Percentiles rank a stretch among this genome's conserved stretches.
These are phyloP conservation scores for Manis pentadactyla DNA, from an alignment of 2,797 vertebrate species.

Conservation along the genomic window DNA sequence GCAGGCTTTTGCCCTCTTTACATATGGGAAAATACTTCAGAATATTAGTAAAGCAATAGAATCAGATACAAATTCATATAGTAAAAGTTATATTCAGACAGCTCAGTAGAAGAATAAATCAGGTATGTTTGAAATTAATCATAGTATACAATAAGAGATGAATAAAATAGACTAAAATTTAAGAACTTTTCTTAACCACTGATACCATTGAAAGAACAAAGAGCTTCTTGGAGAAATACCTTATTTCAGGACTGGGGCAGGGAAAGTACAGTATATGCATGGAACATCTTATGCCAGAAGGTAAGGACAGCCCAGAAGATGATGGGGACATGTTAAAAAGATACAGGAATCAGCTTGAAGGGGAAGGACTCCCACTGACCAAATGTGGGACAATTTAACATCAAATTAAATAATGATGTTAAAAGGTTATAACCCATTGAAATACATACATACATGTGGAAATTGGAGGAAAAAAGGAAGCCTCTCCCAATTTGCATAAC, in stretches of 20 bases:
- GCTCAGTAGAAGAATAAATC: background rate
- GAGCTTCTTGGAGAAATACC: background rate
- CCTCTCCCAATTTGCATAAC: background rate
- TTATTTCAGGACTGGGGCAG: background rate
- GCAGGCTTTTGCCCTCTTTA: background rate
- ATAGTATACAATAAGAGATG: slow-evolving; percentile 15
- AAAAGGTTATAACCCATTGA: background rate
- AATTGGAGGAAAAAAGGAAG: background rate
- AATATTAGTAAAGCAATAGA: slow-evolving; percentile 18
- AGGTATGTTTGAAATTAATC: background rate
- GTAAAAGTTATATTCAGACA: background rate
- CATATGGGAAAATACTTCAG: background rate
- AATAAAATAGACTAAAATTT: slow-evolving; percentile 11
- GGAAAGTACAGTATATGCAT: background rate
- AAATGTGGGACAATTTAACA: background rate
- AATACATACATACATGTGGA: background rate
- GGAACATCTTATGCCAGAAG: background rate
- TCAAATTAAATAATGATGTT: background rate
- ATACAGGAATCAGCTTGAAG: background rate
- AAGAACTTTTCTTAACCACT: background rate
- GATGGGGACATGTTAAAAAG: background rate
- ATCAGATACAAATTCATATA: background rate
- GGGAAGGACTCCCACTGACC: background rate
- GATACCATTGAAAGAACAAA: background rate
- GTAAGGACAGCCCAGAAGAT: background rate